phyloP scores from a whole-genome alignment of 2,797 vertebrate species.

The Trichosurus vulpecula region DNA sequence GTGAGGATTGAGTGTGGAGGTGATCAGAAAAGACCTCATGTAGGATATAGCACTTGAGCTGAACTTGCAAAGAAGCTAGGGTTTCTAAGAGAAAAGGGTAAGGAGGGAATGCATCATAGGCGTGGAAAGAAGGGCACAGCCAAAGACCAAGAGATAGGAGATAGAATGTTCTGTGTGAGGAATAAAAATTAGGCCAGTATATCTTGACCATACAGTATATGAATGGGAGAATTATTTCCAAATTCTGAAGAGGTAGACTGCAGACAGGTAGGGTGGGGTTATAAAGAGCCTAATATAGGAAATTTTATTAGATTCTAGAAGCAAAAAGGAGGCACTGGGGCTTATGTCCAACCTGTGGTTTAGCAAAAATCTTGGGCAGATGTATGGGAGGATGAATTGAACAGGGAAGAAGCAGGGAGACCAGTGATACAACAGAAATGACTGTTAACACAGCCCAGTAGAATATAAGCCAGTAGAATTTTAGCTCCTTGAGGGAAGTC shows the following conservation, averaged over 20 bases:
- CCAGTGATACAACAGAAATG: not conserved
- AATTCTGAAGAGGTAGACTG: not conserved
- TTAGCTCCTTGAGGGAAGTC: not conserved
- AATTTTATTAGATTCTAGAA: not conserved
- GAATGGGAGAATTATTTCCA: not conserved
- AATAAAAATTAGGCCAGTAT: not conserved
- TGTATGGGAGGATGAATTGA: not conserved
- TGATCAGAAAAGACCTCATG: not conserved
- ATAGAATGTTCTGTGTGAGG: not conserved
- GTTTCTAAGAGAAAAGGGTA: not conserved
- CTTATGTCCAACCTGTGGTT: not conserved
- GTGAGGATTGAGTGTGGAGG: not conserved
- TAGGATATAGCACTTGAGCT: not conserved
- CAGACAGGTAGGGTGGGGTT: not conserved
- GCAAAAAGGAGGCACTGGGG: not conserved
- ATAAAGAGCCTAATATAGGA: not conserved
- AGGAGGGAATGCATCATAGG: not conserved
- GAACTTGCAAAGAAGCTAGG: not conserved
- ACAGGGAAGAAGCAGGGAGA: not conserved
- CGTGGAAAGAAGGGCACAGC: not conserved
- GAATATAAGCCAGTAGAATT: not conserved
- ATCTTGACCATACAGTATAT: not conserved
- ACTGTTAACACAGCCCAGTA: not conserved
- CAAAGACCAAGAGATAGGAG: not conserved
- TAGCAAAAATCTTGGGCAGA: not conserved